Evolutionary conservation across 1,140 invertebrate genomes (phyloP), one percentile per base, ranked within the genome.

Genomic region (Samia ricini): DNA sequence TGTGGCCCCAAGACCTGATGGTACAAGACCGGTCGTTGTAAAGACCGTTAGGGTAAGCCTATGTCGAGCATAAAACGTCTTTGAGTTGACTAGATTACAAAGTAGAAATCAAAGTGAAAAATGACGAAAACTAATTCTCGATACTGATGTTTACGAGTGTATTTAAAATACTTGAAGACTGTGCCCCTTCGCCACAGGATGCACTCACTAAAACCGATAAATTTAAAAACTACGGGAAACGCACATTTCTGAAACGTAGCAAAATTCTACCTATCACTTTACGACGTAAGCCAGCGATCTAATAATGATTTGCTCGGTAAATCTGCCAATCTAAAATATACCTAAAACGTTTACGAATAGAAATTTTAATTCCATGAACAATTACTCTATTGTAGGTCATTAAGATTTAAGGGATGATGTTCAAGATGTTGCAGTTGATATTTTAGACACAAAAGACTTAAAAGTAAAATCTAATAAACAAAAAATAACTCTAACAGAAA

Each of bases 371-470:
- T 56, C 64, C 23, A 54, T 73, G 61, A 26, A 56, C 72, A 76
- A 79, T 79, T 69, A 77, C 22, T 24, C 61, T 65, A 54, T 76
- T 71, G 75, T 87, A 77, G 78, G 83, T 76, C 77, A 83, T 87
- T 83, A 83, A 80, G 77, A 64, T 71, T 80, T 80, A 82, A 70
- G 84, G 83, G 85, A 83, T 86, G 79, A 62, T 82, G 69, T 80
- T 79, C 82, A 88, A 90, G 85, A 90, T 88, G 85, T 86, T 88
- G 79, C 78, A 79, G 56, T 61, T 65, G 62, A 57, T 33, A 51
- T 18, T 52, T 3, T 2, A 50, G 56, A 20, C 21, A 8, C 10
- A 79, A 85, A 78, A 2, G 71, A 24, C 63, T 7, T 76, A 87
- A 76, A 12, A 60, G 21, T 23, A 8, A 49, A 55, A 21, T 2